phyloP scores from a whole-genome alignment of 2,113 vertebrate species.

The Lethenteron reissneri region DNA sequence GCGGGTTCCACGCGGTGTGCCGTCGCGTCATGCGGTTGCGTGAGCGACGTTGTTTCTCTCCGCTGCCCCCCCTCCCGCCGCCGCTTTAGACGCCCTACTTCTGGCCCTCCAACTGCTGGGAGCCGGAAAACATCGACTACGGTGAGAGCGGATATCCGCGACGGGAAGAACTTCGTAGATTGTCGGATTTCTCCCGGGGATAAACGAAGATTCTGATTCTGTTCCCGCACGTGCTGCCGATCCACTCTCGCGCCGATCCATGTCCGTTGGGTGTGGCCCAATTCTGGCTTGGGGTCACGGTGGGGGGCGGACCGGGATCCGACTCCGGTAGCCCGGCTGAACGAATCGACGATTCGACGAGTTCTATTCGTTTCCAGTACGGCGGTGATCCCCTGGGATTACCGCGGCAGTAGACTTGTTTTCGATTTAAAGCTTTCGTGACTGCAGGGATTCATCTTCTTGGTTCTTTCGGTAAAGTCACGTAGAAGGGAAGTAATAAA shows the following conservation, averaged over 20 bases:
- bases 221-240: background rate
- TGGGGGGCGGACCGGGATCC: background rate
- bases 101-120: constrained; percentile 97
- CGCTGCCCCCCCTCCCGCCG: constrained; percentile 14
- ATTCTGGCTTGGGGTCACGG: background rate
- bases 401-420: too few relatives aligned
- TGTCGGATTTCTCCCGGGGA: background rate
- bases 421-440: too few relatives aligned
- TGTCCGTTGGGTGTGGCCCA: background rate
- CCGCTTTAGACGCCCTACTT: constrained; percentile 66
- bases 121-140: constrained; percentile 94
- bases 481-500: too few relatives aligned
- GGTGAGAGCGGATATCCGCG: constrained; percentile 31
- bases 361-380: too few relatives aligned
- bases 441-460: too few relatives aligned
- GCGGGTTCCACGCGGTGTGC: background rate
- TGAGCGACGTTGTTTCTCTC: background rate
- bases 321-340: background rate
- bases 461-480: too few relatives aligned
- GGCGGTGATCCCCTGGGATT: too few relatives aligned
- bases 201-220: too few relatives aligned
- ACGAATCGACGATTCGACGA: too few relatives aligned
- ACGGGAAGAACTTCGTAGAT: background rate
- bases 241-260: background rate
- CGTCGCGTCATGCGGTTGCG: background rate